These are phyloP conservation scores for Caiman crocodilus DNA, from an alignment of 2,797 vertebrate species.

Conservation along the genomic window DNA sequence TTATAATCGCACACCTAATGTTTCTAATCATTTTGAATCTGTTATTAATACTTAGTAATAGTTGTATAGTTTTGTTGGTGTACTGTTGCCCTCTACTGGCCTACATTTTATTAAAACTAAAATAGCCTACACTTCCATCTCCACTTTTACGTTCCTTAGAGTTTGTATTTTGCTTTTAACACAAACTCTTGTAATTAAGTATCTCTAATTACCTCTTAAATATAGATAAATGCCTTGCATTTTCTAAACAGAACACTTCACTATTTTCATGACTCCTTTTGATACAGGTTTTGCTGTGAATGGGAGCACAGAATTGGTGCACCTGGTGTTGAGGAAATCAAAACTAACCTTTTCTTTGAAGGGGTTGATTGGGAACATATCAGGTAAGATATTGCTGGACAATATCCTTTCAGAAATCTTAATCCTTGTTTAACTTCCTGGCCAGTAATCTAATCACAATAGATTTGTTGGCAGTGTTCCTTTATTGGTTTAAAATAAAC, in stretches of 20 bases:
- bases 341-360: constrained; percentile 96
- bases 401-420: no score
- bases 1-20: not conserved
- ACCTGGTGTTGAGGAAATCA: constrained; percentile 93
- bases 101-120: not conserved
- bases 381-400: constrained; percentile 83
- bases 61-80: not conserved
- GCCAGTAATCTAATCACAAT: not conserved
- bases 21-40: not conserved
- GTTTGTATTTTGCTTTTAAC: constrained; percentile 11
- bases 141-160: not conserved
- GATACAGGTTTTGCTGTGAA: constrained; percentile 96
- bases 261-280: constrained; percentile 71
- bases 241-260: constrained; percentile 56
- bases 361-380: constrained; percentile 98
- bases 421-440: not conserved
- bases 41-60: constrained; percentile 9
- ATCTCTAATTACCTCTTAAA: not conserved
- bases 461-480: not conserved
- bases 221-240: constrained; percentile 47
- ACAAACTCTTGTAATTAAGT: not conserved
- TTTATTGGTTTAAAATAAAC: not conserved
- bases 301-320: constrained; percentile 94
- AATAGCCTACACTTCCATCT: not conserved
- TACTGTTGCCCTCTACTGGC: not conserved